A percentile compares a stretch with the other conserved stretches of the same genome.
Conservation (phyloP, 2,797 vertebrate species). For the Microctenopoma steveboyesi region DNA sequence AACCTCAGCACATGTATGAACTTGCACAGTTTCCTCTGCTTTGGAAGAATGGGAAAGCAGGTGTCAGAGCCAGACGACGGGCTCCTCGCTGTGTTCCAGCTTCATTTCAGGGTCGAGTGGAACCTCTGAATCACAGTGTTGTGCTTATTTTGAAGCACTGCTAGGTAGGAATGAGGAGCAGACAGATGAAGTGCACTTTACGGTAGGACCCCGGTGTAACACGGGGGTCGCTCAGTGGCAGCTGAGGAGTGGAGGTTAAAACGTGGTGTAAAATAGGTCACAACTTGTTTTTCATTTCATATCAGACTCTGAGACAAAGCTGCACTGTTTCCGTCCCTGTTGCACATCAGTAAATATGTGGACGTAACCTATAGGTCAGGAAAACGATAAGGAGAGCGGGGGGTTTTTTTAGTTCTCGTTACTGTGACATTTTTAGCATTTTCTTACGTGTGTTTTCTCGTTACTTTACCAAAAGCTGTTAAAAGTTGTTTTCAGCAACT, state of each 20-base stretch:
- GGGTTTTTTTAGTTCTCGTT: slow-evolving; percentile 10
- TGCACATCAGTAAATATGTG: slow-evolving; percentile 43
- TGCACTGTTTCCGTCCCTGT: slow-evolving; percentile 30
- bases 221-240: slow-evolving; percentile 44
- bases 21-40: slow-evolving; percentile 32
- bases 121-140: slow-evolving; percentile 52
- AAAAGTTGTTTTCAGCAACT: slow-evolving; percentile 18
- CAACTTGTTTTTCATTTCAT: slow-evolving; percentile 31
- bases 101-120: slow-evolving; percentile 58
- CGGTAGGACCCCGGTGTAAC: slow-evolving; percentile 68
- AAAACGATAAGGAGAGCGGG: background rate
- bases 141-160: slow-evolving; percentile 82
- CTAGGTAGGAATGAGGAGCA: slow-evolving; percentile 48
- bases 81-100: slow-evolving; percentile 41
- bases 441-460: slow-evolving; percentile 32
- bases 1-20: slow-evolving; percentile 32
- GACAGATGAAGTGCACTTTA: slow-evolving; percentile 85
- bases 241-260: slow-evolving; percentile 24
- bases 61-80: slow-evolving; percentile 31
- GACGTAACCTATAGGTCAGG: slow-evolving; percentile 14
- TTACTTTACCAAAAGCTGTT: slow-evolving; percentile 22
- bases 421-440: slow-evolving; percentile 32
- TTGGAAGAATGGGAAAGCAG: slow-evolving; percentile 31
- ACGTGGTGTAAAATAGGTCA: slow-evolving; percentile 26
- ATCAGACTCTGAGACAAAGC: slow-evolving; percentile 14